phyloP scores from a whole-genome alignment of 2,888 invertebrate species.

The Minunthozetes semirufus region DNA sequence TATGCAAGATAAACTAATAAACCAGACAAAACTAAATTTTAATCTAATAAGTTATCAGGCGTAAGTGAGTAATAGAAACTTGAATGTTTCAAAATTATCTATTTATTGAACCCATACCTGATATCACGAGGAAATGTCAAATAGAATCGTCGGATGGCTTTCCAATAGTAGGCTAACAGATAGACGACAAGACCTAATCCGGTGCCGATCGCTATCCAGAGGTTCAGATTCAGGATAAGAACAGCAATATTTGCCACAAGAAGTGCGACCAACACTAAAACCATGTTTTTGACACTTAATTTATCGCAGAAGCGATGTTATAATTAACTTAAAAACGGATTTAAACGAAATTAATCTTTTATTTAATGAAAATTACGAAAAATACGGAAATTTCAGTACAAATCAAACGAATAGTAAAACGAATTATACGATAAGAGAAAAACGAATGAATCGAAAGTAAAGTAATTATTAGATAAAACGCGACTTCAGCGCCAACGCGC shows the following conservation, averaged over 20 bases:
- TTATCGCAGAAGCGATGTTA: no score
- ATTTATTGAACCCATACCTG: conserved; percentile 7
- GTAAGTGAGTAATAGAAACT: background rate
- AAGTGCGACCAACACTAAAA: conserved; percentile 28
- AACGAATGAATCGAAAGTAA: no score
- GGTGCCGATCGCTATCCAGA: conserved; percentile 3
- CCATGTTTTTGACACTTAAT: no score
- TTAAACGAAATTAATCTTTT: no score
- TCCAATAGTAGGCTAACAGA: conserved; percentile 17
- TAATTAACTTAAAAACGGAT: no score
- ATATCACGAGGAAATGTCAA: conserved; percentile 31
- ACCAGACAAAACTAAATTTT: background rate
- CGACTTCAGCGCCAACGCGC: no score
- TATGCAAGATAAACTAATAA: no score
- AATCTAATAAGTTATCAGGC: background rate
- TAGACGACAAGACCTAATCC: background rate
- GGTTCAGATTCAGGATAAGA: conserved; percentile 22
- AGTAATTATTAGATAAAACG: no score
- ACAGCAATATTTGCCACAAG: conserved; percentile 25
- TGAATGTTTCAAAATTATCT: background rate
- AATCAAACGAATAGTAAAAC: no score
- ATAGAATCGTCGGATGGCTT: background rate
- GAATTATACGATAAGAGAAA: no score
- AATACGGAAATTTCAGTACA: no score
- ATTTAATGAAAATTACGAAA: no score